Percentiles rank a stretch among this genome's conserved stretches.
Evolutionary conservation across 2,888 invertebrate genomes (phyloP).

Genomic region (Cataglyphis altisquamis): DNA sequence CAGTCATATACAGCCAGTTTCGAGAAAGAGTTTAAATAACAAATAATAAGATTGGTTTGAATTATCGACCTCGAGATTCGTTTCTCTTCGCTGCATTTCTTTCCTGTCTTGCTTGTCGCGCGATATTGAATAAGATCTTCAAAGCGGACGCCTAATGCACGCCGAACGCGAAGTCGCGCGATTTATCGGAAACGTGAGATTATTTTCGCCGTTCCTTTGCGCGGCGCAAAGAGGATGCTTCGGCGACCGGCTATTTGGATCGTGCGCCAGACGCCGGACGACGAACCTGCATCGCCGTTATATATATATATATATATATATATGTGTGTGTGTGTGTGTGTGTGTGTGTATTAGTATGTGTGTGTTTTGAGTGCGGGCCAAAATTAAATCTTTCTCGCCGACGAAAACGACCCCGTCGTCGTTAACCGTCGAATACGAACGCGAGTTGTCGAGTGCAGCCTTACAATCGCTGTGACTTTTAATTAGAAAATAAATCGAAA

Average conservation of each 20-base stretch:
- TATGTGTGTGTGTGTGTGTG: constrained; percentile 15
- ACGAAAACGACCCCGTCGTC: constrained; percentile 45
- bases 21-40: neutral
- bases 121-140: neutral
- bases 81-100: neutral
- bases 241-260: constrained; percentile 60
- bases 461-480: neutral
- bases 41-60: neutral
- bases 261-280: constrained; percentile 58
- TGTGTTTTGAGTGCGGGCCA: constrained; percentile 62
- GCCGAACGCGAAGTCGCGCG: constrained; percentile 18
- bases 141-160: neutral
- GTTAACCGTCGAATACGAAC: constrained; percentile 51
- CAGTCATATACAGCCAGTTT: neutral
- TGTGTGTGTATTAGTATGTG: neutral
- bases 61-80: neutral
- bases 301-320: neutral
- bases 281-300: constrained; percentile 58
- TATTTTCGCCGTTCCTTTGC: constrained; percentile 54
- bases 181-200: constrained; percentile 61
- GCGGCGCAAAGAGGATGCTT: constrained; percentile 53
- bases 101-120: neutral
- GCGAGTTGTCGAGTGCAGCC: constrained; percentile 20
- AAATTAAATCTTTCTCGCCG: constrained; percentile 66
- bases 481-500: neutral